These are phyloP conservation scores for Caenorhabditis sp. DNA, from an alignment of 2,888 invertebrate species.

Conservation along the genomic window DNA sequence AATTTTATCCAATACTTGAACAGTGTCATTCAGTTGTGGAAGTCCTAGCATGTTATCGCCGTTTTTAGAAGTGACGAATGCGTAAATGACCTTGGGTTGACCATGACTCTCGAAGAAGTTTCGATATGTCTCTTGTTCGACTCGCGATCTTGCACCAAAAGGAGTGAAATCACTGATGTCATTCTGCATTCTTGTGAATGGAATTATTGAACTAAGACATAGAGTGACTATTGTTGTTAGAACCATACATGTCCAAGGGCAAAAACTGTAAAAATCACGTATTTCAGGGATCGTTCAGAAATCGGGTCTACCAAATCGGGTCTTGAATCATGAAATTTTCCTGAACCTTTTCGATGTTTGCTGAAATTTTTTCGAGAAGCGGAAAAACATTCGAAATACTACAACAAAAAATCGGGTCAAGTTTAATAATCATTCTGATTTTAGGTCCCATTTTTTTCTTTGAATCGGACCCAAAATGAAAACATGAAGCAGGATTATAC, in stretches of 20 bases:
- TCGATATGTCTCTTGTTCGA: constrained; percentile 61
- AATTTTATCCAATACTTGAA: constrained; percentile 62
- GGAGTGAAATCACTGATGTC: constrained; percentile 69
- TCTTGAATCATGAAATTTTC: too few species aligned
- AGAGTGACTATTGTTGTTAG: constrained; percentile 49
- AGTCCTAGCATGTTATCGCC: constrained; percentile 62
- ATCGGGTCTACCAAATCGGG: background rate
- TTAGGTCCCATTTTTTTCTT: too few species aligned
- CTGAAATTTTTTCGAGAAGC: too few species aligned
- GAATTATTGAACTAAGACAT: constrained; percentile 45
- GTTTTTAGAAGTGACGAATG: constrained; percentile 62
- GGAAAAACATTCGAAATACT: too few species aligned
- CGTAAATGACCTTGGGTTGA: constrained; percentile 64
- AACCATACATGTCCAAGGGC: constrained; percentile 54
- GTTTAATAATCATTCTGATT: too few species aligned
- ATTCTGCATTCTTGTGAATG: constrained; percentile 63
- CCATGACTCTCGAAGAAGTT: constrained; percentile 65
- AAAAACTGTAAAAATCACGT: constrained; percentile 20
- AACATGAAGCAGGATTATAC: too few species aligned
- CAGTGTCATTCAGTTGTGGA: constrained; percentile 60
- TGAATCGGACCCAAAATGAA: too few species aligned
- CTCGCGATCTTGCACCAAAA: constrained; percentile 59
- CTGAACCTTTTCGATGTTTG: too few species aligned
- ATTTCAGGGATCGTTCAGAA: background rate
- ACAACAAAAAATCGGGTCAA: too few species aligned